A percentile compares a stretch with the other conserved stretches of the same genome.
Conservation (phyloP, 2,113 vertebrate genomes). For the Cephalophus harveyi region DNA sequence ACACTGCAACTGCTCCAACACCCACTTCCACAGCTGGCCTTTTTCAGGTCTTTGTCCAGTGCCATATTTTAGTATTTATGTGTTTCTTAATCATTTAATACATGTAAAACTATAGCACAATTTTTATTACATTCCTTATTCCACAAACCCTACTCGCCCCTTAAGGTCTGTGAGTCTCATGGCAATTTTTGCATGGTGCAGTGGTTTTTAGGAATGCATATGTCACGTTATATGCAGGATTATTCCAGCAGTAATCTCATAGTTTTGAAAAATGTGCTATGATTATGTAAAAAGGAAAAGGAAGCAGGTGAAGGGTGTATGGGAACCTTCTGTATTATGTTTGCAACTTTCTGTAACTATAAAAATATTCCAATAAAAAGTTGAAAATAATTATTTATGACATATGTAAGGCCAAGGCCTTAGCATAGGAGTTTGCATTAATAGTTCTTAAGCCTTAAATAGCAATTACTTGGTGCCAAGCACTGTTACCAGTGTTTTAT, state of each 20-base stretch:
- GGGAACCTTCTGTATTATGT: neutral
- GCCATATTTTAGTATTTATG: neutral
- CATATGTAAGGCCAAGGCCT: neutral
- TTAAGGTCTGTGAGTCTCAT: neutral
- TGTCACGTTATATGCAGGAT: neutral
- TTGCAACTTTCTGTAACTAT: neutral
- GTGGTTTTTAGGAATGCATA: neutral
- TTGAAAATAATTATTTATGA: neutral
- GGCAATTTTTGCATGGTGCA: neutral
- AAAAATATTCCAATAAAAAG: neutral
- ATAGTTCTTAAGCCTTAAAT: neutral
- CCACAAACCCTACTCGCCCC: neutral
- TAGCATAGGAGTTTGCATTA: neutral
- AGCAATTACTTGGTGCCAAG: neutral
- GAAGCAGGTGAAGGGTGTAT: neutral
- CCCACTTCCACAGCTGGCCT: too few species aligned
- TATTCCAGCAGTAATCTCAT: neutral
- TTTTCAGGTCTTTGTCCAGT: neutral
- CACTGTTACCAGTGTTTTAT: neutral
- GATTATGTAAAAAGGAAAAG: neutral
- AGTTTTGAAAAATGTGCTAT: neutral
- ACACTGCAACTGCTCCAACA: neutral
- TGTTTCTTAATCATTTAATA: neutral
- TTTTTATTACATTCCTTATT: neutral
- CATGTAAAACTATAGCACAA: neutral